Conservation (phyloP, 2,888 invertebrate genomes). For the Lathronympha strigana region DNA sequence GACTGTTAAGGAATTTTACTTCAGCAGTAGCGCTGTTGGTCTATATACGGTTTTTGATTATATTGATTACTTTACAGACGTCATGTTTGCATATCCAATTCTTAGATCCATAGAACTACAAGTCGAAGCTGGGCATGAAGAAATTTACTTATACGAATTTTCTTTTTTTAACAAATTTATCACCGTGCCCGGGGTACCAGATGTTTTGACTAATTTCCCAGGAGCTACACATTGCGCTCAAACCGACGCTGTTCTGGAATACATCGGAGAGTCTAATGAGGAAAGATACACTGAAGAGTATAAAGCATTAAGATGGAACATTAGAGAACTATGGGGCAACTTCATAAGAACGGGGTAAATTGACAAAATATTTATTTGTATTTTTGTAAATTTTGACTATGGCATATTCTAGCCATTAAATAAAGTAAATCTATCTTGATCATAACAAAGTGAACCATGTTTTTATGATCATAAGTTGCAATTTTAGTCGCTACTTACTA, state of each 20-base stretch:
- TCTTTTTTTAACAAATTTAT: conserved; percentile 13
- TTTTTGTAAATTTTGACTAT: too few species aligned
- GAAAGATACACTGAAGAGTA: conserved; percentile 4
- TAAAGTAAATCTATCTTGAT: too few species aligned
- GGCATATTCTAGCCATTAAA: too few species aligned
- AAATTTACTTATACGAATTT: conserved; percentile 13
- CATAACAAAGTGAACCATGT: too few species aligned
- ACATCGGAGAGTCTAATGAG: background rate
- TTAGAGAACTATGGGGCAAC: conserved; percentile 19
- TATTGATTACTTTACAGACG: conserved; percentile 17
- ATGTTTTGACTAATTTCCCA: conserved; percentile 1
- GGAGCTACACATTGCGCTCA: conserved; percentile 16
- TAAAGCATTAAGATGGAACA: background rate
- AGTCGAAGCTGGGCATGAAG: conserved; percentile 4
- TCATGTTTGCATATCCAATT: conserved; percentile 2
- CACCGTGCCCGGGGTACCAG: conserved; percentile 2
- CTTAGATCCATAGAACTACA: conserved; percentile 10
- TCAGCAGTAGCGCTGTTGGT: background rate
- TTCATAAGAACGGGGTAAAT: conserved; percentile 12
- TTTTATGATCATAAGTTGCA: too few species aligned
- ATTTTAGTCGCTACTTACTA: too few species aligned
- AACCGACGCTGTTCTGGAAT: conserved; percentile 5
- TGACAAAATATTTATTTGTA: too few species aligned
- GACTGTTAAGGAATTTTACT: conserved; percentile 15
- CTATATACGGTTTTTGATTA: conserved; percentile 3